Conservation (phyloP, 2,888 invertebrate genomes). For the Scaptomyza polygonia region DNA sequence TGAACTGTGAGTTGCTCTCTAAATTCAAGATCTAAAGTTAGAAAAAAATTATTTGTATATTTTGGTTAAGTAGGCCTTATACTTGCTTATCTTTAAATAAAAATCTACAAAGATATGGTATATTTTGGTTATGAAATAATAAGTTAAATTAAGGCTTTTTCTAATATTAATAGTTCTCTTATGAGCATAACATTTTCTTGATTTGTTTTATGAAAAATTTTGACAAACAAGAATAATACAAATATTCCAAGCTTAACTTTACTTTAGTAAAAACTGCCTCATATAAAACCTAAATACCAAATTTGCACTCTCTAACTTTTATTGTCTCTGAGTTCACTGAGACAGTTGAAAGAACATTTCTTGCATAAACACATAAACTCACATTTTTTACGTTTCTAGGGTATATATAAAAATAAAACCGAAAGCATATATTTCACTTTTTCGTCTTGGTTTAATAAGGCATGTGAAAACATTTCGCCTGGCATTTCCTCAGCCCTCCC, state of each 20-base stretch:
- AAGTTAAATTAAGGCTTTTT: too few species aligned
- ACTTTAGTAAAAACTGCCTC: not conserved
- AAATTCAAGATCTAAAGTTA: not conserved
- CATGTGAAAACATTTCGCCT: conserved; percentile 72
- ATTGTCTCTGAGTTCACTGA: not conserved
- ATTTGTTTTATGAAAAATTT: not conserved
- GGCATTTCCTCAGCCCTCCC: conserved; percentile 19
- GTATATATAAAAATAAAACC: conserved; percentile 15
- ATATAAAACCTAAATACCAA: not conserved
- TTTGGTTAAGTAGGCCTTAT: too few species aligned
- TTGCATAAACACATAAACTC: too few species aligned
- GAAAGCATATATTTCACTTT: conserved; percentile 70
- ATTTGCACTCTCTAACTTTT: not conserved
- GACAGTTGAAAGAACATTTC: not conserved
- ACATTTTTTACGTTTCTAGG: conserved; percentile 4
- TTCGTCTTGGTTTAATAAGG: conserved; percentile 70
- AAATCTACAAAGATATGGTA: too few species aligned
- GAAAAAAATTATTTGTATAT: not conserved
- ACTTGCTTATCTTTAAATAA: too few species aligned
- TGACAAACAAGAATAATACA: not conserved
- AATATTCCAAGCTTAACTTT: too few species aligned
- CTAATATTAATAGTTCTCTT: not conserved
- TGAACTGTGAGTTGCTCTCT: not conserved
- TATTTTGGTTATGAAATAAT: too few species aligned
- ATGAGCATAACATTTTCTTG: not conserved